phyloP scores from a whole-genome alignment of 2,888 invertebrate genomes.

The Bombyx huttoni region DNA sequence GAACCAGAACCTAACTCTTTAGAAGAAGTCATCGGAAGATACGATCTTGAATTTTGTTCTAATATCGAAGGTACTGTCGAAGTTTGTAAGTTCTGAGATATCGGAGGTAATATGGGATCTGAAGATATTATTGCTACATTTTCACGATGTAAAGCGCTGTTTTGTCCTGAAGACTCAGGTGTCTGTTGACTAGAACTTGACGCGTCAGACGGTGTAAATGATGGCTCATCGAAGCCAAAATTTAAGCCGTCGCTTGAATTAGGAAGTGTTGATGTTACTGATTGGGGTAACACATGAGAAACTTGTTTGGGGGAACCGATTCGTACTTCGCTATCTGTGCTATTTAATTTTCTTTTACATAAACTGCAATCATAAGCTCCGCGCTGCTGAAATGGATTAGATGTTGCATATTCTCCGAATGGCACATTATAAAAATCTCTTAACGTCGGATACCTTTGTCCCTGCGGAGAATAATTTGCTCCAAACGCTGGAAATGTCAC shows the following conservation, averaged over 20 bases:
- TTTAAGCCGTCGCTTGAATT: too few relatives aligned
- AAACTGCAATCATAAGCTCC: not conserved
- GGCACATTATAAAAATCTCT: not conserved
- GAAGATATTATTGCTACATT: not conserved
- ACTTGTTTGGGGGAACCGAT: not conserved
- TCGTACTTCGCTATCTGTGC: not conserved
- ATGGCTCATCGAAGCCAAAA: too few relatives aligned
- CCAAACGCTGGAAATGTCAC: not conserved
- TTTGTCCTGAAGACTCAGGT: too few relatives aligned
- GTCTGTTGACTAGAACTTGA: too few relatives aligned
- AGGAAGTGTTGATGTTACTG: not conserved
- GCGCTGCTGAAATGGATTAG: not conserved
- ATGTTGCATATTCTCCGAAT: not conserved
- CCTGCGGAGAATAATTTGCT: not conserved
- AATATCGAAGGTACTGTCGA: not conserved
- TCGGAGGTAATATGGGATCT: not conserved
- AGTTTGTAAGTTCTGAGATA: not conserved
- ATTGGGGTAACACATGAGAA: not conserved
- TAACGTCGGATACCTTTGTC: not conserved
- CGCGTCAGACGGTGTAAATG: too few relatives aligned
- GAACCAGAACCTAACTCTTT: not conserved
- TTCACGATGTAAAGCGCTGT: too few relatives aligned
- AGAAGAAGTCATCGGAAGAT: not conserved
- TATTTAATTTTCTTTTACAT: not conserved
- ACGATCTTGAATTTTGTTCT: not conserved